A percentile compares a stretch with the other conserved stretches of the same genome.
phyloP scores from a whole-genome alignment of 2,888 invertebrate genomes.

The Lepidocyrtinus sp. region DNA sequence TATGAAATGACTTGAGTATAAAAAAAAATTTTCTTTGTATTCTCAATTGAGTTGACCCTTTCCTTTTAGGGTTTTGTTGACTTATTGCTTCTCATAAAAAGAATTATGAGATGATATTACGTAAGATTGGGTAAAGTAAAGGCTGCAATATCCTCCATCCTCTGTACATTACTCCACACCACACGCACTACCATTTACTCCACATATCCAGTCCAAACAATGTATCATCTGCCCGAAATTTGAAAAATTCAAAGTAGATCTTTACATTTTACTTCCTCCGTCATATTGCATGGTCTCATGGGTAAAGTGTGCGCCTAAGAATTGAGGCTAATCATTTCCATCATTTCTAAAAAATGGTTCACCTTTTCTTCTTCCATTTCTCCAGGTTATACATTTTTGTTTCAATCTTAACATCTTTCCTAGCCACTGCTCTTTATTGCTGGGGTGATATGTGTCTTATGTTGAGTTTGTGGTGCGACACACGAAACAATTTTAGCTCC shows the following conservation, averaged over 20 bases:
- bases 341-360: constrained; percentile 2
- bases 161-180: too few relatives aligned
- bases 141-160: too few relatives aligned
- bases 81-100: constrained; percentile 8
- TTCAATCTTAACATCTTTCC: constrained; percentile 25
- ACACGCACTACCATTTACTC: neutral
- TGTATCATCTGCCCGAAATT: constrained; percentile 14
- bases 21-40: neutral
- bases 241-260: neutral
- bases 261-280: neutral
- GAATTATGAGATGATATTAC: too few relatives aligned
- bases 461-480: neutral
- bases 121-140: neutral
- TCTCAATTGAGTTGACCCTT: neutral
- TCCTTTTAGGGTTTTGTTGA: neutral
- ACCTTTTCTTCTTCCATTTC: constrained; percentile 12
- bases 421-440: constrained; percentile 46
- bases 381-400: neutral
- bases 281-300: too few relatives aligned
- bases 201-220: neutral
- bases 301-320: constrained; percentile 15
- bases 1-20: too few relatives aligned
- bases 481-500: constrained; percentile 1
- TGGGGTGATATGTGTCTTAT: constrained; percentile 1
- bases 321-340: neutral